These are phyloP conservation scores for Masnerella sp. DNA, from an alignment of 2,888 invertebrate genomes.

Conservation along the genomic window DNA sequence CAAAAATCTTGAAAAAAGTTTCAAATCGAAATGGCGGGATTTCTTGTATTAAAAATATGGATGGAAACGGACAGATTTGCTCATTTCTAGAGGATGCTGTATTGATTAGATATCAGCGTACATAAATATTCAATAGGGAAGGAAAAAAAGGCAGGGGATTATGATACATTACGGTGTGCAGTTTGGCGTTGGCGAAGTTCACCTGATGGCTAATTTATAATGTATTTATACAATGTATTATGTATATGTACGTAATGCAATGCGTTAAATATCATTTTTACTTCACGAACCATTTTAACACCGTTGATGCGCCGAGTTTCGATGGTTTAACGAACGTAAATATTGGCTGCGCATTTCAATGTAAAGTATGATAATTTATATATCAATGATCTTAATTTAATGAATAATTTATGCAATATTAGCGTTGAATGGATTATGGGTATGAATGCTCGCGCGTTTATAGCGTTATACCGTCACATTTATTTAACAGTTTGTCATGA, in stretches of 20 bases:
- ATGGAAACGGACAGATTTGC: no score
- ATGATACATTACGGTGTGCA: slow-evolving; percentile 27
- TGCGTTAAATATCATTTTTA: slow-evolving; percentile 35
- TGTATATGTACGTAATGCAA: slow-evolving; percentile 14
- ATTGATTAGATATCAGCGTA: slow-evolving; percentile 28
- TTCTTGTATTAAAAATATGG: no score
- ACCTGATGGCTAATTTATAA: slow-evolving; percentile 24
- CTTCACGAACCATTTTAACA: background rate
- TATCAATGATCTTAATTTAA: slow-evolving; percentile 49
- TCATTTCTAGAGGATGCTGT: no score
- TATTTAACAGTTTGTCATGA: slow-evolving; percentile 43
- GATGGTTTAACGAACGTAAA: slow-evolving; percentile 17
- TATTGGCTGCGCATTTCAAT: no score
- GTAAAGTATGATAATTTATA: slow-evolving; percentile 37
- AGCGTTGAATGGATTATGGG: slow-evolving; percentile 22
- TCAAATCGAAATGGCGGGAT: no score
- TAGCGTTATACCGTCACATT: slow-evolving; percentile 25
- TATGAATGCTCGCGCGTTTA: slow-evolving; percentile 16
- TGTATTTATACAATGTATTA: slow-evolving; percentile 36
- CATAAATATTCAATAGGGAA: slow-evolving; percentile 32
- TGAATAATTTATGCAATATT: slow-evolving; percentile 44
- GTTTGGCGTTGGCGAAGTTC: slow-evolving; percentile 5
- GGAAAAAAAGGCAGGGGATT: slow-evolving; percentile 19
- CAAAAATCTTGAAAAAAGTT: no score
- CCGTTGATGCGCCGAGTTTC: background rate